phyloP scores from a whole-genome alignment of 1,140 invertebrate species.

The Drosophila quadrilineata region DNA sequence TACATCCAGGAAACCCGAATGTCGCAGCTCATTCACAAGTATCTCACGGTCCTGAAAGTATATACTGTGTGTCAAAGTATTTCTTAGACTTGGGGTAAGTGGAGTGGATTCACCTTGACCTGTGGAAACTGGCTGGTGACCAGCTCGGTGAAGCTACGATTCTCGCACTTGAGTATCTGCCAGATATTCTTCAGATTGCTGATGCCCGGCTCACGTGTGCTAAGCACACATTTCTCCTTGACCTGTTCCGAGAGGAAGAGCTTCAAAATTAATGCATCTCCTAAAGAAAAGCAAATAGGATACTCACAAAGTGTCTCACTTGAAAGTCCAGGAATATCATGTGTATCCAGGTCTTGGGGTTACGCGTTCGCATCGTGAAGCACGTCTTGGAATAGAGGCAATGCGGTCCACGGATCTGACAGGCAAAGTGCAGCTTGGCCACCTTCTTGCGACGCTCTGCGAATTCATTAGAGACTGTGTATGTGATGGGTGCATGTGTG shows the following conservation, averaged over 20 bases:
- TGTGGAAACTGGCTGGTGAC: constrained; percentile 96
- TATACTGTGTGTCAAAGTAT: neutral
- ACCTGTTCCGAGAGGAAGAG: constrained; percentile 83
- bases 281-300: neutral
- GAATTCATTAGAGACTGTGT: constrained; percentile 81
- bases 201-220: constrained; percentile 91
- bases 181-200: constrained; percentile 94
- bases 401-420: constrained; percentile 91
- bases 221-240: constrained; percentile 89
- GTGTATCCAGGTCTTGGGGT: constrained; percentile 95
- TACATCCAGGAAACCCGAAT: constrained; percentile 94
- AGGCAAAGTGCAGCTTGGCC: constrained; percentile 94
- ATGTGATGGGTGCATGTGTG: constrained; percentile 42
- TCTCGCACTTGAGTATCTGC: constrained; percentile 95
- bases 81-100: neutral
- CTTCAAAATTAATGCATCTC: neutral
- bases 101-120: constrained; percentile 84
- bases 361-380: constrained; percentile 93
- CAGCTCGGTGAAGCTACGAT: constrained; percentile 93
- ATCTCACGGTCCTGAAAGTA: constrained; percentile 89
- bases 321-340: constrained; percentile 96
- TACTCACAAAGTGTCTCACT: constrained; percentile 82
- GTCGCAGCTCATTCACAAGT: constrained; percentile 92
- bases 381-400: constrained; percentile 93
- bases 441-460: constrained; percentile 91